These are phyloP conservation scores for Agapornis roseicollis DNA, from an alignment of 2,113 vertebrate species.

Conservation along the genomic window DNA sequence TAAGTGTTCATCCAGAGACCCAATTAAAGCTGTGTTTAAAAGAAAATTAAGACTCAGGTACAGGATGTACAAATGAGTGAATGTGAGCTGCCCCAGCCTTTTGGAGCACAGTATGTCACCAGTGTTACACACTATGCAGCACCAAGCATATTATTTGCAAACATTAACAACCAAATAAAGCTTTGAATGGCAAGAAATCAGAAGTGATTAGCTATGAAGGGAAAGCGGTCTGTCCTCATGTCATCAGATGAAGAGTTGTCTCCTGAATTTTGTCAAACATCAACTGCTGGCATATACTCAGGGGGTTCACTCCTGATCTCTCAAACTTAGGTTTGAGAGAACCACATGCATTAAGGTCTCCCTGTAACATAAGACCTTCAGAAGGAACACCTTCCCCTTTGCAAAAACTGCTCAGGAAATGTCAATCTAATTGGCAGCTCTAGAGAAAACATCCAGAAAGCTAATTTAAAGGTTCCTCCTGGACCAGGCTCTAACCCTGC, in stretches of 20 bases:
- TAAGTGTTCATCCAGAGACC: not conserved
- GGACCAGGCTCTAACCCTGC: slow-evolving; percentile 2
- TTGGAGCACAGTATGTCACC: not conserved
- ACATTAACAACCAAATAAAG: not conserved
- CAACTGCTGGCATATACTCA: not conserved
- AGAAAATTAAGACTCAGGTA: not conserved
- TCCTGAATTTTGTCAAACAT: not conserved
- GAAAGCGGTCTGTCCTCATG: not conserved
- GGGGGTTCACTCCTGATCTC: not conserved
- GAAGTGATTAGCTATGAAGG: not conserved
- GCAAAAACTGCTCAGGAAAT: not conserved
- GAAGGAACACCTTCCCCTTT: not conserved
- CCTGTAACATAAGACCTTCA: not conserved
- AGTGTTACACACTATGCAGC: not conserved
- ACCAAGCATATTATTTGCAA: not conserved
- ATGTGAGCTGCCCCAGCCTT: not conserved
- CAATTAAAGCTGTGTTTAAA: not conserved
- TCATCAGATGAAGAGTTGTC: not conserved
- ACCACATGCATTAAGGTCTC: not conserved
- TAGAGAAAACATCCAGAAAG: not conserved
- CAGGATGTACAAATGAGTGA: not conserved
- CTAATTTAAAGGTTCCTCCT: slow-evolving; percentile 10
- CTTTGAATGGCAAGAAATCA: not conserved
- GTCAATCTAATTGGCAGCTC: not conserved
- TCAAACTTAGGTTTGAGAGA: not conserved